Base-by-base conservation (phyloP, 1,140 invertebrate species). In the Pseudomyrmex pallidus region DNA sequence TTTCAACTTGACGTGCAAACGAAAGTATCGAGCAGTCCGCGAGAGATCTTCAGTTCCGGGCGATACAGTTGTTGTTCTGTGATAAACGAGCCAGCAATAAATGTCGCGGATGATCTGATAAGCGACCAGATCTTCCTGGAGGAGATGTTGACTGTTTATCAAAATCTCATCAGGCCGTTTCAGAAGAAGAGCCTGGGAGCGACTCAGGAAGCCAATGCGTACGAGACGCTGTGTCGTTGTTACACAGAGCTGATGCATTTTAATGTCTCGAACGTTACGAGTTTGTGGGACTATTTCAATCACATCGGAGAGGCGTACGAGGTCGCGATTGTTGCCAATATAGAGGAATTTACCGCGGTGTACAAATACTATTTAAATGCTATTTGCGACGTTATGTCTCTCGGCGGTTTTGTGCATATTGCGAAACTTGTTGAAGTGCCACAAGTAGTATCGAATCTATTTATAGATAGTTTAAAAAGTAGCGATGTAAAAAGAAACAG, bases 361-460 rank as follows among this genome's bases (percentile, higher is more conserved):
- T 98, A 97, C 90, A 96, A 95, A 90, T 95, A 95, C 87, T 98
- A 98, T 94, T 95, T 97, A 61, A 95, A 95, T 90, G 94, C 95
- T 82, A 95, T 98, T 91, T 97, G 97, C 92, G 97, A 98, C 94
- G 94, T 97, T 74, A 95, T 97, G 87, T 96, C 96, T 86, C 95
- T 97, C 76, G 95, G 95, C 89, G 97, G 96, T 74, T 97, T 97
- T 93, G 92, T 95, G 72, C 95, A 96, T 88, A 96, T 97, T 74
- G 95, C 95, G 67, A 95, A 95, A 91, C 91, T 96, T 64, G 93
- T 96, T 78, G 95, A 96, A 89, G 93, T 96, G 57, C 95, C 95
- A 61, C 93, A 94, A 85, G 93, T 93, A 91, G 90, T 96, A 87
- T 95, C 95, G 90, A 95, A 95, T 91, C 93, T 95, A 86, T 96